Evolutionary conservation across 2,797 vertebrate genomes (phyloP).

Genomic region (Scolopax bukidnonensis): DNA sequence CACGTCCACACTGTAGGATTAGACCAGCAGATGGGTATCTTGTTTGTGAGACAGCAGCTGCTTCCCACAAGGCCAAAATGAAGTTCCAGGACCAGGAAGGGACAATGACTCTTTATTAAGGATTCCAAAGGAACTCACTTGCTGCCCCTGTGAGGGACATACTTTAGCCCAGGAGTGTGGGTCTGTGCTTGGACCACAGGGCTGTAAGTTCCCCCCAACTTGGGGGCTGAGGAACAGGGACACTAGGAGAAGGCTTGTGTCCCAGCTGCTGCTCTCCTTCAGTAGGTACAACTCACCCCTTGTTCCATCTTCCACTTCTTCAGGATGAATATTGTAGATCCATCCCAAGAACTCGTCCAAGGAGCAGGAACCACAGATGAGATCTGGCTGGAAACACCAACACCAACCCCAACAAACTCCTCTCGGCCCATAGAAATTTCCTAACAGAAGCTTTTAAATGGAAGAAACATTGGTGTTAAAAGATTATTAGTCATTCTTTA

Average conservation of each 20-base stretch:
- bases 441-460: neutral
- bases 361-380: neutral
- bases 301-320: neutral
- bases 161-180: neutral
- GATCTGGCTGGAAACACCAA: neutral
- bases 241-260: neutral
- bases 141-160: neutral
- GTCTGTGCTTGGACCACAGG: neutral
- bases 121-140: neutral
- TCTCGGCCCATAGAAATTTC: neutral
- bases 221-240: neutral
- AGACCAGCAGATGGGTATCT: conserved; percentile 42
- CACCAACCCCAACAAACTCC: neutral
- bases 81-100: conserved; percentile 7
- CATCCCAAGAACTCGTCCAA: neutral
- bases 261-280: neutral
- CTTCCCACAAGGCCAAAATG: neutral
- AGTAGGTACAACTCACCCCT: neutral
- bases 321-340: neutral
- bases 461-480: neutral
- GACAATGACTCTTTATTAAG: neutral
- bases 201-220: neutral
- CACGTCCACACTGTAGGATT: conserved; percentile 7
- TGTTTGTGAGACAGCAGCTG: neutral
- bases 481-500: conserved; percentile 46